Percentiles rank a stretch among this genome's conserved stretches.
Evolutionary conservation across 2,888 invertebrate genomes (phyloP).

Genomic region (Gymnoscelis rufifasciata): DNA sequence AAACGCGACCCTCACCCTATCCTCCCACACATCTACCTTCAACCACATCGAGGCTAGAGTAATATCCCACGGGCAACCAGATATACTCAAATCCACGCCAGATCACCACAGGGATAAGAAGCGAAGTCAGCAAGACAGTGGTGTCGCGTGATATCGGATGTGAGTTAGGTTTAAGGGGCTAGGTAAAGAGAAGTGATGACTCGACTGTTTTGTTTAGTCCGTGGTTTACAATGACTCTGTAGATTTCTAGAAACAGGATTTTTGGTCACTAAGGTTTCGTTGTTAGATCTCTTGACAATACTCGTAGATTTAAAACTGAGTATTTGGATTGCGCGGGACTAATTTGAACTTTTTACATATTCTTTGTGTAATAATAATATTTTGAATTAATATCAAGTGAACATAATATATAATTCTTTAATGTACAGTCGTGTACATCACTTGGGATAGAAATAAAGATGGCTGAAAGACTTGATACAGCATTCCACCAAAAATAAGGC

Average conservation of each 20-base stretch:
- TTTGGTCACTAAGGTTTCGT: background rate
- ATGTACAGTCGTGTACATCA: slow-evolving; percentile 15
- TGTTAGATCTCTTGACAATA: background rate
- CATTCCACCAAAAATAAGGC: slow-evolving; percentile 48
- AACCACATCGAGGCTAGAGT: slow-evolving; percentile 49
- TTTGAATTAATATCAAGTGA: no score
- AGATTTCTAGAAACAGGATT: no score
- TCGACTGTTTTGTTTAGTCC: slow-evolving; percentile 8
- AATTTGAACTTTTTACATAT: no score
- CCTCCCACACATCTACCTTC: slow-evolving; percentile 62
- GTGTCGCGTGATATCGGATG: slow-evolving; percentile 61
- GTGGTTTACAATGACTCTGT: background rate
- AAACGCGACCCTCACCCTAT: slow-evolving; percentile 58
- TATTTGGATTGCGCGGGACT: no score
- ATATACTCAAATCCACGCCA: slow-evolving; percentile 91
- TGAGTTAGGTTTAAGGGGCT: slow-evolving; percentile 23
- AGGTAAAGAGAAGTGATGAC: slow-evolving; percentile 17
- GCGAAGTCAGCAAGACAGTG: slow-evolving; percentile 60
- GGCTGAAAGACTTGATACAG: slow-evolving; percentile 30
- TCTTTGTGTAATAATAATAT: no score
- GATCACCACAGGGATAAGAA: slow-evolving; percentile 84
- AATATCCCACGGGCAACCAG: slow-evolving; percentile 83
- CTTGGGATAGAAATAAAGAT: slow-evolving; percentile 19
- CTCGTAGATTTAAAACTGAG: background rate
- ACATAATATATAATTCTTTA: no score